These are phyloP conservation scores for Drosophila ananassae DNA, from an alignment of 1,140 invertebrate genomes.

Conservation along the genomic window DNA sequence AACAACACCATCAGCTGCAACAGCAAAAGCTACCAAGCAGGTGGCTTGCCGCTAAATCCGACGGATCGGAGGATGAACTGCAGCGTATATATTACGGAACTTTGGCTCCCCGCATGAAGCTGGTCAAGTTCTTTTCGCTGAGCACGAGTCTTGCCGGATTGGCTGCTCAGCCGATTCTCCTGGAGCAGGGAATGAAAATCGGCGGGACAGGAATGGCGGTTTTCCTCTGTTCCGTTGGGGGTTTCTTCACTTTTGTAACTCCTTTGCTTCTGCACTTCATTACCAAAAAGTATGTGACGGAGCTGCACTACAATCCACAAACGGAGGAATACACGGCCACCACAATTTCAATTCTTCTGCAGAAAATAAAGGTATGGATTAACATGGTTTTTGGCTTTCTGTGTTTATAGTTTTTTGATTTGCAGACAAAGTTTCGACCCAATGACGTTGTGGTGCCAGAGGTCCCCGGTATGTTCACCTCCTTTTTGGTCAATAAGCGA, in stretches of 20 bases:
- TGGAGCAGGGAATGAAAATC: slow-evolving; percentile 86
- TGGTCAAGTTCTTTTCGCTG: slow-evolving; percentile 92
- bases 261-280: slow-evolving; percentile 92
- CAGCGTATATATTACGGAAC: slow-evolving; percentile 87
- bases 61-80: slow-evolving; percentile 24
- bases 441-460: slow-evolving; percentile 92
- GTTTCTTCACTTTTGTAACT: slow-evolving; percentile 92
- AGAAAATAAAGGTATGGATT: slow-evolving; percentile 86
- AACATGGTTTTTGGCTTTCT: neutral
- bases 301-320: slow-evolving; percentile 88
- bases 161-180: slow-evolving; percentile 89
- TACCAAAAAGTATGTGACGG: slow-evolving; percentile 93
- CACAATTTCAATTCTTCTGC: slow-evolving; percentile 88
- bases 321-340: slow-evolving; percentile 89
- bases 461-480: slow-evolving; percentile 92
- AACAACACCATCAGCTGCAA: slow-evolving; percentile 22
- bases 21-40: slow-evolving; percentile 26
- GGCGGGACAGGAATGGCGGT: slow-evolving; percentile 86
- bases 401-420: slow-evolving; percentile 16
- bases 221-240: slow-evolving; percentile 87
- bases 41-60: slow-evolving; percentile 2
- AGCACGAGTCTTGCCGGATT: slow-evolving; percentile 89
- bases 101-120: slow-evolving; percentile 88
- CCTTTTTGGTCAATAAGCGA: slow-evolving; percentile 88
- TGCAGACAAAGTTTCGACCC: slow-evolving; percentile 89